These are phyloP conservation scores for Melitaea cinxia DNA, from an alignment of 1,140 invertebrate genomes.

Conservation along the genomic window DNA sequence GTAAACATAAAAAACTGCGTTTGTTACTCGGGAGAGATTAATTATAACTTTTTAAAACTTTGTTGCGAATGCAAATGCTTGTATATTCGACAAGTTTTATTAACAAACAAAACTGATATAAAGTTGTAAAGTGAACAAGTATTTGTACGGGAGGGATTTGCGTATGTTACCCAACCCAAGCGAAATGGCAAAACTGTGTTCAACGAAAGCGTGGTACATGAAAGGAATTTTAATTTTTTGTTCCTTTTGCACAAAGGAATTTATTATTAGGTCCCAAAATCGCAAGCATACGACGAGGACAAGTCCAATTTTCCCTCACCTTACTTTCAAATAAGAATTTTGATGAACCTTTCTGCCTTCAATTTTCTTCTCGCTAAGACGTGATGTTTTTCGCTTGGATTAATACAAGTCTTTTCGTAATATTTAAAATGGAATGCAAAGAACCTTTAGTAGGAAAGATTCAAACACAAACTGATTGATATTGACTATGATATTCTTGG, in stretches of 20 bases:
- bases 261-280: constrained; percentile 65
- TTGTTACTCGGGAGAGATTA: not conserved
- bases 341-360: constrained; percentile 48
- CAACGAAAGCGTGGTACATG: constrained; percentile 55
- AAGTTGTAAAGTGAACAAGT: constrained; percentile 50
- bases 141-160: constrained; percentile 56
- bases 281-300: constrained; percentile 52
- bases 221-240: constrained; percentile 73
- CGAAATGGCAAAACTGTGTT: constrained; percentile 66
- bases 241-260: constrained; percentile 69
- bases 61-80: constrained; percentile 46
- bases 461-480: constrained; percentile 4
- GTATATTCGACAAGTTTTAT: constrained; percentile 49
- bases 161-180: constrained; percentile 60
- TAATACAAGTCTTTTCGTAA: constrained; percentile 9
- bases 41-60: constrained; percentile 49
- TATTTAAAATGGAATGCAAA: not conserved
- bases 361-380: constrained; percentile 42
- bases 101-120: constrained; percentile 52
- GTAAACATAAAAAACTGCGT: not conserved
- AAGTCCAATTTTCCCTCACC: constrained; percentile 49
- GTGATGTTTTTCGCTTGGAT: constrained; percentile 20
- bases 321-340: constrained; percentile 52
- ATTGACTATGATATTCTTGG: no score
- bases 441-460: not conserved